Percentiles rank a stretch among this genome's conserved stretches.
Evolutionary conservation across 2,113 vertebrate species (phyloP).

Genomic region (Glaucidium brasilianum): DNA sequence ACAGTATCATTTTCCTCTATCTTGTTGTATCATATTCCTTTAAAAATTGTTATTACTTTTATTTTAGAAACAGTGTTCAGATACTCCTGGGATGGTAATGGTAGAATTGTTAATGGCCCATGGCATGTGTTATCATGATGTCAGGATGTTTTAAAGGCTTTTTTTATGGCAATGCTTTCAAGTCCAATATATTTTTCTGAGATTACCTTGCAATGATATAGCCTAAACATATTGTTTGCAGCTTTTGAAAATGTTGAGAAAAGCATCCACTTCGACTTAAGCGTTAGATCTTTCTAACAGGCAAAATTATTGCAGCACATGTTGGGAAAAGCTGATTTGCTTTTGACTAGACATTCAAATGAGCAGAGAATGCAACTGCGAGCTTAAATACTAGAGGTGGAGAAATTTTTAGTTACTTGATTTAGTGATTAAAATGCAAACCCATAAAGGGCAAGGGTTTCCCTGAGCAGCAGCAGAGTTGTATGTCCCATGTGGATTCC

Average conservation of each 20-base stretch:
- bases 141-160: neutral
- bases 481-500: neutral
- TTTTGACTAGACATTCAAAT: neutral
- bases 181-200: neutral
- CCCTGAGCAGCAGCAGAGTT: neutral
- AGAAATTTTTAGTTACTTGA: neutral
- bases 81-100: neutral
- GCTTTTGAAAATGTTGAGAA: neutral
- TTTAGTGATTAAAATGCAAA: constrained; percentile 4
- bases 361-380: neutral
- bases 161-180: neutral
- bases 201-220: neutral
- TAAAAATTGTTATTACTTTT: neutral
- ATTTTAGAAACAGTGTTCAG: neutral
- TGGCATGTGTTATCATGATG: neutral
- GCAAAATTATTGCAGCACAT: neutral
- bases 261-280: neutral
- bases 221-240: neutral
- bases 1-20: neutral
- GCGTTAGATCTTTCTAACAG: neutral
- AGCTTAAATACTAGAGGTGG: neutral
- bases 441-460: neutral
- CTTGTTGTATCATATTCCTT: neutral
- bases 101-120: neutral
- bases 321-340: neutral